Evolutionary conservation across 2,888 invertebrate genomes (phyloP).

Genomic region (Argyresthia goedartella): DNA sequence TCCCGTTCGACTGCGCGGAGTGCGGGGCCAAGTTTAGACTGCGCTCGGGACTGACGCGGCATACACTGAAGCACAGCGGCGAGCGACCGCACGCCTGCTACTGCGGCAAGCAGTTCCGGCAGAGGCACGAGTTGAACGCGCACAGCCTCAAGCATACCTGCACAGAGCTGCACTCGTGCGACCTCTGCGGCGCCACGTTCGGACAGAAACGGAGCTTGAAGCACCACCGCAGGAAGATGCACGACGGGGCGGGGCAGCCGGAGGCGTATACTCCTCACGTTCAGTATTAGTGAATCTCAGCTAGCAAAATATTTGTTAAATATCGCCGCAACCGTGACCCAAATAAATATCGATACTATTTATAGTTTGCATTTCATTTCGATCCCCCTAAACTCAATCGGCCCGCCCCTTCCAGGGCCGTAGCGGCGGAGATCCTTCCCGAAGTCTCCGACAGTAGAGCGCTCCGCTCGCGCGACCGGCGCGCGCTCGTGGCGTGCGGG

Average conservation of each 20-base stretch:
- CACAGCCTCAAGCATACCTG: slow-evolving; percentile 55
- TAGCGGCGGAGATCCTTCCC: too few species aligned
- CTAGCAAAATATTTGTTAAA: too few species aligned
- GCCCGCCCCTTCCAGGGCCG: too few species aligned
- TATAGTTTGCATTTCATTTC: too few species aligned
- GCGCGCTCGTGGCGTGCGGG: slow-evolving; percentile 37
- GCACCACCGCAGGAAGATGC: slow-evolving; percentile 68
- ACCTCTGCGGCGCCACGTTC: slow-evolving; percentile 42
- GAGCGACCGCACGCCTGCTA: slow-evolving; percentile 73
- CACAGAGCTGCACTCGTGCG: slow-evolving; percentile 31
- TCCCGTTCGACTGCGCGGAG: slow-evolving; percentile 54
- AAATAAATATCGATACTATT: too few species aligned
- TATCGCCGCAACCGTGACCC: slow-evolving; percentile 32
- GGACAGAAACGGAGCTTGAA: slow-evolving; percentile 23
- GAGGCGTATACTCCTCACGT: too few species aligned
- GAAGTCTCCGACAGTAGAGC: too few species aligned
- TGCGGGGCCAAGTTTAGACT: slow-evolving; percentile 61
- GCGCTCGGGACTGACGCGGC: slow-evolving; percentile 54
- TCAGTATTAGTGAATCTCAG: too few species aligned
- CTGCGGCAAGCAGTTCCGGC: slow-evolving; percentile 70
- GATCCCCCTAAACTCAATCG: too few species aligned
- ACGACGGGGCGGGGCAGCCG: slow-evolving; percentile 67
- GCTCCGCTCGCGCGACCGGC: too few species aligned
- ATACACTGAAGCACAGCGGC: slow-evolving; percentile 72
- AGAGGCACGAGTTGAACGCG: slow-evolving; percentile 69